These are phyloP conservation scores for Pegoplata infirma DNA, from an alignment of 2,888 invertebrate genomes.

Conservation along the genomic window DNA sequence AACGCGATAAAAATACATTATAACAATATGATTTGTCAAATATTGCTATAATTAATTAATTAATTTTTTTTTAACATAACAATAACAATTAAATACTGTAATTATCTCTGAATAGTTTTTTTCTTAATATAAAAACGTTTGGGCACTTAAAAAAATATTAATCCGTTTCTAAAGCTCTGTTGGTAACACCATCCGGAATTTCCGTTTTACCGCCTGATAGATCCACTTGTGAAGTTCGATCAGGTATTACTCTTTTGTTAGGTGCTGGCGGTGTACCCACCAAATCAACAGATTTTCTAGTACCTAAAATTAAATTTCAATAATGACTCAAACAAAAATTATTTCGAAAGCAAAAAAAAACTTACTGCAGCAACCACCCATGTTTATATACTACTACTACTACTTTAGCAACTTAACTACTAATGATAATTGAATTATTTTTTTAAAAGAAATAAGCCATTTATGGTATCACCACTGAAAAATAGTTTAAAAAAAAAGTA, in stretches of 20 bases:
- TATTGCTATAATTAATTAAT: not conserved
- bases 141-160: constrained; percentile 8
- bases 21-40: constrained; percentile 3
- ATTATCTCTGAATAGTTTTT: not conserved
- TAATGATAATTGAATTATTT: constrained; percentile 50
- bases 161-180: constrained; percentile 55
- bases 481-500: not conserved
- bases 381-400: constrained; percentile 34
- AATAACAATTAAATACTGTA: not conserved
- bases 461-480: constrained; percentile 1
- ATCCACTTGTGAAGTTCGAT: constrained; percentile 41
- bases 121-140: not conserved
- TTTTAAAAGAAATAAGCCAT: constrained; percentile 31
- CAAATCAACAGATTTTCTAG: constrained; percentile 56
- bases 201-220: constrained; percentile 1
- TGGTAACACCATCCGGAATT: constrained; percentile 32
- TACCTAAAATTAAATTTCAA: constrained; percentile 38
- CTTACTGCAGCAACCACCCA: constrained; percentile 59
- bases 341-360: not conserved
- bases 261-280: constrained; percentile 37
- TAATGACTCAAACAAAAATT: not conserved
- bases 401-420: constrained; percentile 26
- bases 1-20: not conserved
- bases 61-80: constrained; percentile 5
- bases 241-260: constrained; percentile 44